A percentile compares a stretch with the other conserved stretches of the same genome.
Conservation (phyloP, 1,140 invertebrate genomes). For the Drosophila kanapiae region DNA sequence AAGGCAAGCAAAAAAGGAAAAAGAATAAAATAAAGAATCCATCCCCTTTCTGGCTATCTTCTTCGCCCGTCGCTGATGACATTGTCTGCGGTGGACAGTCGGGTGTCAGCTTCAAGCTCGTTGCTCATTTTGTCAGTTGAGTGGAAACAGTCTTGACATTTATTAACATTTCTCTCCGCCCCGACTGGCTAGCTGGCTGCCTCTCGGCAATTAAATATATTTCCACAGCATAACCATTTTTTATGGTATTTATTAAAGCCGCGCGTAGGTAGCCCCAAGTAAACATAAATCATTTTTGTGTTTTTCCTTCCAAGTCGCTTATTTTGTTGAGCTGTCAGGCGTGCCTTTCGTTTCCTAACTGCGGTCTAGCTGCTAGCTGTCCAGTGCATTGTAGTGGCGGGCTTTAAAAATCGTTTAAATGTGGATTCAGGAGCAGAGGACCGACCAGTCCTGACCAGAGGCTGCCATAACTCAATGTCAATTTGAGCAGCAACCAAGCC, state of each 20-base stretch:
- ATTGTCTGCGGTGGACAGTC: constrained; percentile 39
- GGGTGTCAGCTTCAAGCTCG: constrained; percentile 63
- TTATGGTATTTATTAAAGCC: constrained; percentile 62
- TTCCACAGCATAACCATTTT: constrained; percentile 25
- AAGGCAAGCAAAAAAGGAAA: background rate
- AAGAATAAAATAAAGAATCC: constrained; percentile 9
- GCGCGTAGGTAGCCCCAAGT: constrained; percentile 51
- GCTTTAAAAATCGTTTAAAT: no score
- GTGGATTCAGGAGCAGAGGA: no score
- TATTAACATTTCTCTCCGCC: constrained; percentile 69
- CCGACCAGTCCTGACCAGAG: no score
- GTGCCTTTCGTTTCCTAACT: constrained; percentile 32
- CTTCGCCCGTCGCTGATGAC: constrained; percentile 21
- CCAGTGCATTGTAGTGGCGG: constrained; percentile 14
- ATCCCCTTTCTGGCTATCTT: constrained; percentile 7
- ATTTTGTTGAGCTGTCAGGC: constrained; percentile 20
- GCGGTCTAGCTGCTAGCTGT: constrained; percentile 19
- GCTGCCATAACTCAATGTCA: no score
- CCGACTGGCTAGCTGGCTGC: background rate
- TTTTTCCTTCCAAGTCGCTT: constrained; percentile 9
- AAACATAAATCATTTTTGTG: constrained; percentile 72
- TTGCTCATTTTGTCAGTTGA: constrained; percentile 71
- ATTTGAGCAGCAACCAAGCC: no score
- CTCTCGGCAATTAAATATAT: constrained; percentile 69
- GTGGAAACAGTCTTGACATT: constrained; percentile 77